phyloP scores from a whole-genome alignment of 1,140 invertebrate species.

The Wiebesia pumilae region DNA sequence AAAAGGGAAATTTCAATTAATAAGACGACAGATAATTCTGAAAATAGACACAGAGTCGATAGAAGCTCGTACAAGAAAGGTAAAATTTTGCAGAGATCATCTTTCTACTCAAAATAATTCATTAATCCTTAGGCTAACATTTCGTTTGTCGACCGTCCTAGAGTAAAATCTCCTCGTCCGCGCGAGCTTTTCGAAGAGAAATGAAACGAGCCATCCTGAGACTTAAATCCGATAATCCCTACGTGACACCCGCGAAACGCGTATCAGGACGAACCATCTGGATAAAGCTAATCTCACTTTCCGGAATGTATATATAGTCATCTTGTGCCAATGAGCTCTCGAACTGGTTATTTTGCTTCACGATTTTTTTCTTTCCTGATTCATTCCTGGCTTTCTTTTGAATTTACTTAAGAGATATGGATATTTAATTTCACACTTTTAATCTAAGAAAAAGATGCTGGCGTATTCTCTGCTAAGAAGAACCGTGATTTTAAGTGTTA shows the following conservation, averaged over 20 bases:
- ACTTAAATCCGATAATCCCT: slow-evolving; percentile 50
- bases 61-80: background rate
- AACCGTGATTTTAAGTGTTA: too few species aligned
- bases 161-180: slow-evolving; percentile 58
- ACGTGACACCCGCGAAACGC: slow-evolving; percentile 33
- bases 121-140: slow-evolving; percentile 40
- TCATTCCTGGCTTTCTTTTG: background rate
- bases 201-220: background rate
- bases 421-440: background rate
- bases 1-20: background rate
- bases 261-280: slow-evolving; percentile 35
- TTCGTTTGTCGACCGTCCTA: slow-evolving; percentile 49
- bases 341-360: background rate
- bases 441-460: background rate
- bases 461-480: background rate
- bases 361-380: background rate
- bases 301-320: background rate
- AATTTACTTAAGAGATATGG: background rate
- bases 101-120: slow-evolving; percentile 43
- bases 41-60: background rate
- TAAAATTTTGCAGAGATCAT: background rate
- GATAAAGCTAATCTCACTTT: slow-evolving; percentile 46
- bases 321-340: slow-evolving; percentile 1
- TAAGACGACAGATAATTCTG: background rate
- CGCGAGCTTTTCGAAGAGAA: slow-evolving; percentile 41